A percentile compares a stretch with the other conserved stretches of the same genome.
These are phyloP conservation scores for Meiosimyza platycephala DNA, from an alignment of 2,888 invertebrate species.

Conservation along the genomic window DNA sequence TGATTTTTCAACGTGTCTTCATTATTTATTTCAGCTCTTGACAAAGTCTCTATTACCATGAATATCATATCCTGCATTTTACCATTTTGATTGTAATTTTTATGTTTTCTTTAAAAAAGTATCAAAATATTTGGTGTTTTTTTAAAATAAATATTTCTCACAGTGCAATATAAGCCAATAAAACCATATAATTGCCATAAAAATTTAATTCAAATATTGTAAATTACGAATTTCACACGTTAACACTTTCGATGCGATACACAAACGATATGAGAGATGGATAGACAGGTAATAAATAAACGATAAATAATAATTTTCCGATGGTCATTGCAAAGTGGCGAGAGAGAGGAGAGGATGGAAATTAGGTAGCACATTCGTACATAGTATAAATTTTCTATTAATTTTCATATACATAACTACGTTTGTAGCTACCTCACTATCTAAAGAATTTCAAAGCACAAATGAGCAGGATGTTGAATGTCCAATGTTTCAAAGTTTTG, in stretches of 20 bases:
- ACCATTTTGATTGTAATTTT: too few relatives aligned
- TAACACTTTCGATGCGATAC: conserved; percentile 13
- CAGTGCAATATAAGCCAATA: neutral
- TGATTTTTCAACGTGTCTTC: too few relatives aligned
- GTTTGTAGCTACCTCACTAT: conserved; percentile 6
- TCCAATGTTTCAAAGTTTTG: neutral
- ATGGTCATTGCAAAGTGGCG: conserved; percentile 59
- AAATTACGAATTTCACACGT: conserved; percentile 27
- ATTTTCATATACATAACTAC: neutral
- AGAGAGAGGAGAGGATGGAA: conserved; percentile 45
- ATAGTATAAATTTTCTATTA: conserved; percentile 4
- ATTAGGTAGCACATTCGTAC: conserved; percentile 45
- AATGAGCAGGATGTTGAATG: too few relatives aligned
- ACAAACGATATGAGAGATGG: neutral
- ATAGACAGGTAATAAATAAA: conserved; percentile 17
- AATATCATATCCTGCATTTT: too few relatives aligned
- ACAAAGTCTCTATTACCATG: too few relatives aligned
- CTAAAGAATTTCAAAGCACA: neutral
- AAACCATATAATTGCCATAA: neutral
- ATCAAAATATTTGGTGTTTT: neutral
- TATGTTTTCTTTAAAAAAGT: too few relatives aligned
- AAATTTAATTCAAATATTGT: conserved; percentile 17
- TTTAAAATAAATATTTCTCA: neutral
- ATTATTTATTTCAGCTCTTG: too few relatives aligned
- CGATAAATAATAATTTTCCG: conserved; percentile 61